phyloP scores from a whole-genome alignment of 2,113 vertebrate genomes.

The Antigone vipio region DNA sequence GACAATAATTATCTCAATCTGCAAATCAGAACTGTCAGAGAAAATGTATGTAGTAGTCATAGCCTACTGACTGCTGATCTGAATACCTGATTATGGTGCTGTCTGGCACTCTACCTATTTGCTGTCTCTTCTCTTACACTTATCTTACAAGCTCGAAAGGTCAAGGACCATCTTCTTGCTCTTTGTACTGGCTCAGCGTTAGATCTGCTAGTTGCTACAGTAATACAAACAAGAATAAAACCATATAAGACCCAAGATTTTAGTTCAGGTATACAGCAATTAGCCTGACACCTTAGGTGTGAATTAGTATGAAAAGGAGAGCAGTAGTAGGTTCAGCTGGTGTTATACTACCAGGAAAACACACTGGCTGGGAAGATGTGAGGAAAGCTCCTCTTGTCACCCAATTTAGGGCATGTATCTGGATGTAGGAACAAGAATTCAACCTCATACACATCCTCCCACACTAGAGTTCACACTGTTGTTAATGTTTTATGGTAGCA shows the following conservation, averaged over 20 bases:
- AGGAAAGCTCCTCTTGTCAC: neutral
- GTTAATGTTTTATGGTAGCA: neutral
- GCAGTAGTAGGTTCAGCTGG: neutral
- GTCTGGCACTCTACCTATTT: neutral
- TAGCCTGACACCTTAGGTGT: neutral
- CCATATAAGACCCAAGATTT: neutral
- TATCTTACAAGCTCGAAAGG: neutral
- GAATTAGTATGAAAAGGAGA: neutral
- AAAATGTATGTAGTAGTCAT: neutral
- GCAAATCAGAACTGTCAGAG: neutral
- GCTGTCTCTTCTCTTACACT: neutral
- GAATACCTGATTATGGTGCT: neutral
- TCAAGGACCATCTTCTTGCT: neutral
- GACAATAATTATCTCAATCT: neutral
- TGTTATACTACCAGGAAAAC: neutral
- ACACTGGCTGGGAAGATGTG: neutral
- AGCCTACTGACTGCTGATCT: neutral
- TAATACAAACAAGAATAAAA: neutral
- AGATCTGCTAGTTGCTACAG: neutral
- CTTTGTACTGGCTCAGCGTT: neutral
- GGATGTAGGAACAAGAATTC: neutral
- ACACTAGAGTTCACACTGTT: neutral
- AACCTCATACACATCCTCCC: neutral
- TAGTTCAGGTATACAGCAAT: neutral
- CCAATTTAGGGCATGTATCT: neutral